Evolutionary conservation across 2,113 vertebrate genomes (phyloP), one percentile per base, ranked within the genome.

Genomic region (Nerophis ophidion): DNA sequence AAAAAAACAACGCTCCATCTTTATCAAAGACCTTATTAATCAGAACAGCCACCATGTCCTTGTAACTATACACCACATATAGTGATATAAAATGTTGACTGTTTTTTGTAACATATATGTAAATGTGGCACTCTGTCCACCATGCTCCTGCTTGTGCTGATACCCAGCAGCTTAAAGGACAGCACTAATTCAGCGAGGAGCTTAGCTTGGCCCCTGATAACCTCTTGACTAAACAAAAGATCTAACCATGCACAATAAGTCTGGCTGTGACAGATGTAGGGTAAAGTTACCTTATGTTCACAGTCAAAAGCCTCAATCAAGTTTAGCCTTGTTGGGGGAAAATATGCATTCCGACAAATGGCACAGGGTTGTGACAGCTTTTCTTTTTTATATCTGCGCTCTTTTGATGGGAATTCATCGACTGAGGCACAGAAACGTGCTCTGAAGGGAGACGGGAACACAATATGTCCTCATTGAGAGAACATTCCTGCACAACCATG

Each of bases 211-310:
- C 74, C 65, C 6, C 65, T 76, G 71, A 77, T 83, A 76, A 88
- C 81, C 75, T 75, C 77, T 68, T 80, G 72, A 61, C 64, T 65
- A 81, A 84, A 87, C 80, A 84, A 86, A 85, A 72, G 75, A 63
- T 50, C 66, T 71, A 79, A 61, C 80, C 71, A 66, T 67, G 75
- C 74, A 71, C 78, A 83, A 66, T 61, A 73, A 78, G 68, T 15
- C 59, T 74, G 3, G 65, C 72, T 79, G 76, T 84, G 83, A 84
- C 61, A 56, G 81, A 76, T 79, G 68, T 81, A 64, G 76, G 76
- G 69, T 82, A 76, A 78, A 72, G 79, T 80, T 79, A 76, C 66
- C 72, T 65, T 75, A 71, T 68, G 69, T 36, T 72, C 67, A 77
- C 67, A 63, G 74, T 62, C 49, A 55, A 68, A 75, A 74, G 38